A percentile compares a stretch with the other conserved stretches of the same genome.
Conservation (phyloP, 2,797 vertebrate species). For the Sciurus carolinensis region DNA sequence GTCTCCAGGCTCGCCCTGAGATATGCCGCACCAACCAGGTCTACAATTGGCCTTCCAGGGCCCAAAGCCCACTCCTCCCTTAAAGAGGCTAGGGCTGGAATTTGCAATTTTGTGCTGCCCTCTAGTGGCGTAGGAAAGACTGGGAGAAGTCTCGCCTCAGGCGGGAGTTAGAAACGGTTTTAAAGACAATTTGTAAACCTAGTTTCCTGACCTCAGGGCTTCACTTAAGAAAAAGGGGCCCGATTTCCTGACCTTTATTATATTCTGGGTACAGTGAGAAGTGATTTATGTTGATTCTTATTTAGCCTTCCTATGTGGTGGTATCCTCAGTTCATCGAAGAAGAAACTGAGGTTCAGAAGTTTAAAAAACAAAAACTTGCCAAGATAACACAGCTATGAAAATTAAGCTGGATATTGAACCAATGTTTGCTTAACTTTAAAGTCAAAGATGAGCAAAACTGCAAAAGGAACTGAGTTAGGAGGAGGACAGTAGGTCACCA, state of each 20-base stretch:
- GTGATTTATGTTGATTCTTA: background rate
- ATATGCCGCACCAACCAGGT: background rate
- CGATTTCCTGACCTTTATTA: background rate
- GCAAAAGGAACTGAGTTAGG: background rate
- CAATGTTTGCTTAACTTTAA: background rate
- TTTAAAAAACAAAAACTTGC: background rate
- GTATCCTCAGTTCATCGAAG: slow-evolving; percentile 26
- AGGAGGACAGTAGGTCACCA: no score
- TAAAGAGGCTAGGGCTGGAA: background rate
- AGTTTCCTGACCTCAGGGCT: background rate
- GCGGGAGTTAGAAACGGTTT: background rate
- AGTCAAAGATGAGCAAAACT: background rate
- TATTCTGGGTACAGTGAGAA: background rate
- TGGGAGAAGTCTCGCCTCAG: background rate
- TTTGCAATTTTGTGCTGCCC: slow-evolving; percentile 65
- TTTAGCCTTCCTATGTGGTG: background rate
- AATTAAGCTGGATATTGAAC: background rate
- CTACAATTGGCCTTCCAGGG: background rate
- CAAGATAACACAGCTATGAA: background rate
- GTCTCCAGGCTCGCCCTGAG: background rate
- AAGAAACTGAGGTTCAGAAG: slow-evolving; percentile 42
- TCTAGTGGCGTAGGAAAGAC: slow-evolving; percentile 59
- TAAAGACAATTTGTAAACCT: background rate
- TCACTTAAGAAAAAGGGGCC: background rate
- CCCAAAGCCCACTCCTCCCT: background rate